Conservation (phyloP, 2,888 invertebrate species). For the Liposcelis brunnea region DNA sequence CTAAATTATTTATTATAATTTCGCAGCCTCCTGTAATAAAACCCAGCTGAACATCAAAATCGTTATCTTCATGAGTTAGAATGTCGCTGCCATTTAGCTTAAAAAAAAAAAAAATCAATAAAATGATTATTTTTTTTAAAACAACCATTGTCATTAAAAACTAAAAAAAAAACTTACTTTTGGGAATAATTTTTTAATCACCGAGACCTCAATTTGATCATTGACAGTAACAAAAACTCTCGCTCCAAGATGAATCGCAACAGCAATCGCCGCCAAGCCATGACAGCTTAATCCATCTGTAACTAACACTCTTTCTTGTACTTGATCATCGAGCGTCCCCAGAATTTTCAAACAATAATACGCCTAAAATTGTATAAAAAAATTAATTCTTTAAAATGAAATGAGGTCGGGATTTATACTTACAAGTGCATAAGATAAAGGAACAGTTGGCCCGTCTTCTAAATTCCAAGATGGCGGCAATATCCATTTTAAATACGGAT, state of each 20-base stretch:
- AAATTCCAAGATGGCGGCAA: constrained; percentile 31
- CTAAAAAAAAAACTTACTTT: background rate
- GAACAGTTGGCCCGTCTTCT: constrained; percentile 34
- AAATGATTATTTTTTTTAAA: background rate
- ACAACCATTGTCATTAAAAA: background rate
- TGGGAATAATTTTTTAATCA: background rate
- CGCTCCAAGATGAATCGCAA: constrained; percentile 33
- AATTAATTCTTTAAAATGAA: too few relatives aligned
- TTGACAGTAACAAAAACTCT: constrained; percentile 34
- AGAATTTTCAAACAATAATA: background rate
- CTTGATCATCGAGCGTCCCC: constrained; percentile 18
- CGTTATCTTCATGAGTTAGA: constrained; percentile 10
- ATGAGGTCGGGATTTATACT: constrained; percentile 9
- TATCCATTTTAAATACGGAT: constrained; percentile 25
- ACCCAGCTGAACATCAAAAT: constrained; percentile 13
- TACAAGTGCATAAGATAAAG: constrained; percentile 32
- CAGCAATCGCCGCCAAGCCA: constrained; percentile 39
- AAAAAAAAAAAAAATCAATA: background rate
- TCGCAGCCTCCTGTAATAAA: constrained; percentile 20
- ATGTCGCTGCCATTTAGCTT: constrained; percentile 6
- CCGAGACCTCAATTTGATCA: constrained; percentile 18
- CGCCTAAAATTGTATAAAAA: background rate
- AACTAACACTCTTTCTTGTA: constrained; percentile 30
- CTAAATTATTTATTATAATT: constrained; percentile 36
- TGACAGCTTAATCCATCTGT: constrained; percentile 36